phyloP scores from a whole-genome alignment of 2,797 vertebrate species.

The Sphenodon punctatus region DNA sequence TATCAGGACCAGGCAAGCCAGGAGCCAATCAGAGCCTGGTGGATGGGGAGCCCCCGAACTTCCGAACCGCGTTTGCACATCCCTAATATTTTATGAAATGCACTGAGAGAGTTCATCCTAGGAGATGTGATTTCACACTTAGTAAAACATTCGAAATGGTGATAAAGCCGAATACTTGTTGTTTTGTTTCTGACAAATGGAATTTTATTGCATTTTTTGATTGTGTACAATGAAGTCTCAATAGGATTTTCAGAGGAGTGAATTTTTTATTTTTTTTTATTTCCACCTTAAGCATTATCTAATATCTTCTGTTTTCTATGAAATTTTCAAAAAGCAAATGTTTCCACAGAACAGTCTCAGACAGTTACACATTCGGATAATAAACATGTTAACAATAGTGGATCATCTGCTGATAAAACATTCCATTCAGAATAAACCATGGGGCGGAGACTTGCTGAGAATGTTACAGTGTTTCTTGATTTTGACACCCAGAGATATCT shows the following conservation, averaged over 20 bases:
- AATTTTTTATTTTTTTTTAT: not conserved
- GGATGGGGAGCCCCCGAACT: no score
- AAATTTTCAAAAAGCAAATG: not conserved
- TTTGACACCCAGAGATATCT: not conserved
- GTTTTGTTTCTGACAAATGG: conserved; percentile 33
- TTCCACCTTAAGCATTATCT: conserved; percentile 12
- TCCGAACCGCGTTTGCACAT: no score
- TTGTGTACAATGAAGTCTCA: not conserved
- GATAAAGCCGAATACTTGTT: conserved; percentile 47
- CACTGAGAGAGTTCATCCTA: conserved; percentile 37
- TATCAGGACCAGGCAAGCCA: no score
- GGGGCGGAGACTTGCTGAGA: not conserved
- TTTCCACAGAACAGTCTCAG: not conserved
- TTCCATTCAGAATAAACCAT: not conserved
- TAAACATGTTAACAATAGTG: not conserved
- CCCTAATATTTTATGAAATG: conserved; percentile 19
- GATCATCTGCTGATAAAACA: not conserved
- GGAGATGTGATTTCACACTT: conserved; percentile 63
- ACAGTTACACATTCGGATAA: rapidly evolving
- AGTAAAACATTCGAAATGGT: conserved; percentile 55
- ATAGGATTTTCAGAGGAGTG: conserved; percentile 16
- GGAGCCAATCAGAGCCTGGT: no score
- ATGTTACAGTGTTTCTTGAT: not conserved
- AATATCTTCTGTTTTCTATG: conserved; percentile 13
- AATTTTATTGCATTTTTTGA: not conserved